Conservation (phyloP, 1,140 invertebrate species). For the Himalopsyche phryganea region DNA sequence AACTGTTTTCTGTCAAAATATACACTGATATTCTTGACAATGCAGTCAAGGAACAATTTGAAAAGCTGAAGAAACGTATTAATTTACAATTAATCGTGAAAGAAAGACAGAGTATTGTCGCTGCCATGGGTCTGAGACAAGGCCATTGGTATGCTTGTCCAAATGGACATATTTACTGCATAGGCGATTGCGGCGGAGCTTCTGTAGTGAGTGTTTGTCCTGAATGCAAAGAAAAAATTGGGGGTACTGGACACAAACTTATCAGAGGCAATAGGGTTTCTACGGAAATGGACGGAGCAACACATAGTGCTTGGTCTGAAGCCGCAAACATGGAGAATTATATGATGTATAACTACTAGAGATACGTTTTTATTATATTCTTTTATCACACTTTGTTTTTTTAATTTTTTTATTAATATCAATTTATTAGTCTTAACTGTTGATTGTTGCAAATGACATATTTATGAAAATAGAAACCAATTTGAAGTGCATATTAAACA, state of each 20-base stretch:
- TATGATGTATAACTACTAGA: no score
- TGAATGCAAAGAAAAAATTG: slow-evolving; percentile 62
- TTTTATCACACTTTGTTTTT: no score
- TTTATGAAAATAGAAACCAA: no score
- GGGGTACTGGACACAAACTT: slow-evolving; percentile 58
- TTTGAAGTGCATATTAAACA: no score
- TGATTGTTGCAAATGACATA: no score
- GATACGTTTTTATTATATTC: no score
- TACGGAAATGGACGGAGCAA: slow-evolving; percentile 58
- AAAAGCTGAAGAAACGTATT: not conserved
- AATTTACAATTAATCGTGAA: slow-evolving; percentile 43
- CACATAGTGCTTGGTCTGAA: slow-evolving; percentile 48
- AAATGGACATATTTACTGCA: slow-evolving; percentile 69
- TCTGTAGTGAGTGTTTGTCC: slow-evolving; percentile 55
- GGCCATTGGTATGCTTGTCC: slow-evolving; percentile 76
- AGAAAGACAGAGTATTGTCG: slow-evolving; percentile 58
- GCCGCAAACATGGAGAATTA: slow-evolving; percentile 40
- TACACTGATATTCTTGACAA: not conserved
- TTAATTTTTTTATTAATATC: no score
- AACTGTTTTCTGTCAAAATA: no score
- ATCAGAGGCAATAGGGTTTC: slow-evolving; percentile 53
- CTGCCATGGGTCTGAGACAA: slow-evolving; percentile 56
- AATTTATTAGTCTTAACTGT: no score
- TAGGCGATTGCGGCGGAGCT: slow-evolving; percentile 70
- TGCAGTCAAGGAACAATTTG: not conserved